Evolutionary conservation across 2,113 vertebrate genomes (phyloP), one percentile per base, ranked within the genome.

Genomic region (Tyto alba): DNA sequence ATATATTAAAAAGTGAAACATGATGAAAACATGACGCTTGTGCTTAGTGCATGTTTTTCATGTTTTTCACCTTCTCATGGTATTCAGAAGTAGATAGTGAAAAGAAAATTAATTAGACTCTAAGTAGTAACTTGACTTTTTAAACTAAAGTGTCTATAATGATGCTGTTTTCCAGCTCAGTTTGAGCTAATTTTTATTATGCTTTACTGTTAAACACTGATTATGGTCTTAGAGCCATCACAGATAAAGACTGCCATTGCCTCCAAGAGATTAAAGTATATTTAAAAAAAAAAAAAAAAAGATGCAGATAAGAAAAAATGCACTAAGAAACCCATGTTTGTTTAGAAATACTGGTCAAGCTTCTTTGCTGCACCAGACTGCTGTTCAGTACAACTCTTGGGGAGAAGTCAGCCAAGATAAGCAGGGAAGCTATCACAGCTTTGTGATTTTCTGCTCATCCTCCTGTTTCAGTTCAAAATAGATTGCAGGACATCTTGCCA

Each of bases 401-500:
- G 63, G 36, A 90, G 59, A 50, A 93, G 68, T 59, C 41, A 76
- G 93, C 89, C 93, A 93, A 94, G 69, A 94, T 52, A 93, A 95
- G 76, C 83, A 92, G 25, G 9, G 27, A 88, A 83, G 38, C 26
- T 57, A 23, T 77, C 47, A 77, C 41, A 92, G 77, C 66, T 92
- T 91, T 1, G 1, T 87, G 80, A 85, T 92, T 68, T 64, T 82
- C 66, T 57, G 71, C 63, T 95, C 75, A 38, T 94, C 82, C 88
- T 89, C 52, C 66, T 68, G 52, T 87, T 92, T 78, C 43, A 64
- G 47, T 82, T 95, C 72, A 87, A 95, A 95, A 95, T 40, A 82
- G 68, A 78, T 47, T 81, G 60, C 63, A 84, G 75, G 72, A 85
- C 69, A 84, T 56, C 52, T 84, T 95, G 77, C 76, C 90, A 85